phyloP scores from a whole-genome alignment of 2,888 invertebrate genomes.

The Ditula angustiorana region DNA sequence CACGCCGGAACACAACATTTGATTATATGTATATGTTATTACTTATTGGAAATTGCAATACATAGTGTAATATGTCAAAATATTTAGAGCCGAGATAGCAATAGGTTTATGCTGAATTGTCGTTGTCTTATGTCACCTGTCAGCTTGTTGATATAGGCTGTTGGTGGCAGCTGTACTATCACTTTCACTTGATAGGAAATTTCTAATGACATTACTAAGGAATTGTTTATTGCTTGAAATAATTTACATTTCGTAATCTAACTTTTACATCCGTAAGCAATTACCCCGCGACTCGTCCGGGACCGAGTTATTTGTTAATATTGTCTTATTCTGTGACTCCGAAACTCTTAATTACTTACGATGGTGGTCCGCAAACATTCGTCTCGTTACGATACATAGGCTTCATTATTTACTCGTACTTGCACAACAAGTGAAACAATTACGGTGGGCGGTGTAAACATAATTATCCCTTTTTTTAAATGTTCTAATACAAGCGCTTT shows the following conservation, averaged over 20 bases:
- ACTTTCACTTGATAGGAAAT: neutral
- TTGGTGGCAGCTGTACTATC: neutral
- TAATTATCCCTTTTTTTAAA: too few relatives aligned
- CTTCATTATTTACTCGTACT: conserved; percentile 79
- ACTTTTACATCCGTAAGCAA: conserved; percentile 28
- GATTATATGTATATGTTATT: too few relatives aligned
- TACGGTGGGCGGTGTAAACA: neutral
- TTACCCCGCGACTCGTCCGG: conserved; percentile 44
- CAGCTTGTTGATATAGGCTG: too few relatives aligned
- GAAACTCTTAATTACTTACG: conserved; percentile 81
- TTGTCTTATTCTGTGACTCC: conserved; percentile 68
- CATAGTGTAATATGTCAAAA: too few relatives aligned
- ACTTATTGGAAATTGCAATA: too few relatives aligned
- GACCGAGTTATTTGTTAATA: conserved; percentile 62
- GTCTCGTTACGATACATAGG: conserved; percentile 74
- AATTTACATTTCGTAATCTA: conserved; percentile 21
- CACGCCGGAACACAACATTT: too few relatives aligned
- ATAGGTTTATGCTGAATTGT: too few relatives aligned
- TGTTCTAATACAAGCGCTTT: too few relatives aligned
- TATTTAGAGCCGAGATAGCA: too few relatives aligned
- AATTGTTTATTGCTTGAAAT: neutral
- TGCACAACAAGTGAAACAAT: conserved; percentile 16
- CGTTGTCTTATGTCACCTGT: too few relatives aligned
- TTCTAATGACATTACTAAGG: neutral
- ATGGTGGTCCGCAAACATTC: conserved; percentile 80